Base-by-base conservation (phyloP, 2,113 vertebrate genomes). In the Heteronetta atricapilla region DNA sequence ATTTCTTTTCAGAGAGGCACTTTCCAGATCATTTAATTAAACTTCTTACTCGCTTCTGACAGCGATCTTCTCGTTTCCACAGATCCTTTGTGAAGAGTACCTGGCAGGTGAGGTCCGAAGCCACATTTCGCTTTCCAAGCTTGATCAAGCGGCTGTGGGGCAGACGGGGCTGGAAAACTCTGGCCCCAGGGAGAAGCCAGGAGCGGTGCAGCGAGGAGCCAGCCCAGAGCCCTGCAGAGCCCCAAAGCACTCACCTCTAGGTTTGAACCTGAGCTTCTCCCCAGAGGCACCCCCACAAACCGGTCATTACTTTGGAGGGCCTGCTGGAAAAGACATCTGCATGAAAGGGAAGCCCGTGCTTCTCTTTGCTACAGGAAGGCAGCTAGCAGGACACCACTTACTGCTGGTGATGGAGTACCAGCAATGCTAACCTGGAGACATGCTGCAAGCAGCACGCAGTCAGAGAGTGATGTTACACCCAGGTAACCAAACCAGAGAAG, bases 1-100 rank as follows among this genome's bases (percentile, higher is more conserved):
- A 6, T 4, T 46, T n/a, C 53, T 76, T 34, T 36, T 42, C 11
- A 26, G 50, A 58, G 8, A 36, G 34, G 19, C 33, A 10, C 36
- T 28, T 52, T 28, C 22, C 48, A 29, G 23, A 28, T 13, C 22
- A 1, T 3, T 13, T 8, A n/a, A 46, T 44, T 13, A 59, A 70
- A 38, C 17, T 13, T 11, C 6, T 0, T 7, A 7, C 50, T 48
- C 33, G 38, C 8, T 34, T 4, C 1, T 0, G 28, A 29, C 33
- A 7, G 17, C 0, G 9, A 55, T 59, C 46, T 13, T 20, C 23
- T 20, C 15, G 7, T 33, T 90, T 67, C 53, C 48, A 3, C 31
- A 19, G 11, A 18, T 60, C 3, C 18, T 25, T 29, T 4, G 4
- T 5, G 21, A 33, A 14, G 38, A 22, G 10, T 7, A 60, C 4